A percentile compares a stretch with the other conserved stretches of the same genome.
These are phyloP conservation scores for Passer domesticus DNA, from an alignment of 2,113 vertebrate species.

Conservation along the genomic window DNA sequence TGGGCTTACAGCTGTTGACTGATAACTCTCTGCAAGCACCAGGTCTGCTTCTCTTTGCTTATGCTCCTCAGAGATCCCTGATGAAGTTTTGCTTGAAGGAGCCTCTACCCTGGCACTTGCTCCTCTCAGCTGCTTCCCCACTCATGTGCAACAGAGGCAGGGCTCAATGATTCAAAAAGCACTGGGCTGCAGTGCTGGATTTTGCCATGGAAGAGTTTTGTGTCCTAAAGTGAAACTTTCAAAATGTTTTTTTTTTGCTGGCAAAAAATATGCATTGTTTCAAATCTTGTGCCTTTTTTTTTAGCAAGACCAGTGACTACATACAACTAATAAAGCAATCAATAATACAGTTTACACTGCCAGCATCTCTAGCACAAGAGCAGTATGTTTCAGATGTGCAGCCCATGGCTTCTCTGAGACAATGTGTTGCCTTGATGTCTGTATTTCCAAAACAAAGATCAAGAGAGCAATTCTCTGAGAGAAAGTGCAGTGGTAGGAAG, in stretches of 20 bases:
- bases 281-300: not conserved
- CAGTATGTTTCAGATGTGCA: not conserved
- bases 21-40: not conserved
- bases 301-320: not conserved
- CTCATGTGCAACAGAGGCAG: not conserved
- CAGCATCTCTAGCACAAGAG: not conserved
- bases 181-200: not conserved
- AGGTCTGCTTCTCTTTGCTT: not conserved
- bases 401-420: not conserved
- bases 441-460: slow-evolving; percentile 11
- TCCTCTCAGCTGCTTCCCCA: not conserved
- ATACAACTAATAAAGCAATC: not conserved
- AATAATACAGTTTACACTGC: not conserved
- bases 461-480: not conserved
- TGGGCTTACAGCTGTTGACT: slow-evolving; percentile 34
- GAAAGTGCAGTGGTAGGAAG: not conserved
- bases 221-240: not conserved
- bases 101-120: fast-evolving
- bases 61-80: not conserved
- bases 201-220: not conserved
- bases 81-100: not conserved
- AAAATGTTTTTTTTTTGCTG: not conserved
- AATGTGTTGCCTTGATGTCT: not conserved
- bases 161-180: not conserved
- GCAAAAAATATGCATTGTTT: not conserved